Base-by-base conservation (phyloP, 2,113 vertebrate genomes). In the Gallinago jamesoni region DNA sequence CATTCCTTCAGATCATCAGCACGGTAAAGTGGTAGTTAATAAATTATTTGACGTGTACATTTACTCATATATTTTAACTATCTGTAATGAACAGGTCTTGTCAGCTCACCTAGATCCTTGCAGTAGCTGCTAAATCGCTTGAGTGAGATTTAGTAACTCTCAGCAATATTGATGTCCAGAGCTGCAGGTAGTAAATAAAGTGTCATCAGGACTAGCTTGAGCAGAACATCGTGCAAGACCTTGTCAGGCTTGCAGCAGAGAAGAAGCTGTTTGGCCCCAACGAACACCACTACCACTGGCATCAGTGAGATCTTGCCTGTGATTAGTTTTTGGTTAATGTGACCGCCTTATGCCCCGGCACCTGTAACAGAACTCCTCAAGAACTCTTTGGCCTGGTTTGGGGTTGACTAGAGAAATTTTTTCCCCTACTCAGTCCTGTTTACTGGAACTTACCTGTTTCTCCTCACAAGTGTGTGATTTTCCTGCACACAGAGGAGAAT, bases 141-240 rank as follows among this genome's bases (percentile, higher is more conserved):
- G 68, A 88, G 76, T 85, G 69, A 92, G 97, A 97, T 97, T 97
- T 95, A 96, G 88, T 94, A 90, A 94, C 87, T 93, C 79, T 27
- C 55, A 59, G 59, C 59, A 88, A 82, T 80, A 96, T 73, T 88
- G 95, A 96, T 94, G 87, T 75, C 47, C 69, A 66, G 77, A 72
- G 73, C 87, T 94, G 76, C 64, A 85, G 84, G 87, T 90, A 55
- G 96, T 93, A 45, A 94, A 93, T 90, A 17, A 64, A 59, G 77
- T 43, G 70, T 69, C 67, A 78, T 33, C 74, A 78, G 74, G 59
- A 20, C 21, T 52, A 70, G 31, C 60, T 45, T 6, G 75, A 69
- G 69, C 69, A 23, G 78, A 59, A 62, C 2, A 16, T 33, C 37
- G 39, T 28, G 31, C 4, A 3, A 19, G 48, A 33, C 9, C 52